These are phyloP conservation scores for Hydriomena furcata DNA, from an alignment of 2,888 invertebrate genomes.

Conservation along the genomic window DNA sequence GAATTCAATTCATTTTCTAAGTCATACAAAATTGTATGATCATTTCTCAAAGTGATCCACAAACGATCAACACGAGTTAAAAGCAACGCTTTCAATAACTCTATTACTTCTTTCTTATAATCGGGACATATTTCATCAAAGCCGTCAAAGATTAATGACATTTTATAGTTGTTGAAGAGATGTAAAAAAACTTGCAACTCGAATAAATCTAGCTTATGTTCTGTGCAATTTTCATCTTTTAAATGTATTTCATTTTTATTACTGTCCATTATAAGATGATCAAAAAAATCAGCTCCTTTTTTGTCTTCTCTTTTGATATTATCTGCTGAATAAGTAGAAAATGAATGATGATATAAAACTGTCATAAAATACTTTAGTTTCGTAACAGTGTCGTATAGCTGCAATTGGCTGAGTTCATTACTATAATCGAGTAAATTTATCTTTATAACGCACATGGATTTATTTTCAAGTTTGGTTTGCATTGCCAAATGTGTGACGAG, in stretches of 20 bases:
- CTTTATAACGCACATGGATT: constrained; percentile 33
- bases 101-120: constrained; percentile 27
- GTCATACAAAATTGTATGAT: constrained; percentile 29
- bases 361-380: not conserved
- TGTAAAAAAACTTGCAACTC: constrained; percentile 12
- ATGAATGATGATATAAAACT: constrained; percentile 10
- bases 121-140: constrained; percentile 42
- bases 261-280: not conserved
- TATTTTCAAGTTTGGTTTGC: constrained; percentile 30
- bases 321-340: not conserved
- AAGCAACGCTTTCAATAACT: constrained; percentile 27
- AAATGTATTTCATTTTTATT: not conserved
- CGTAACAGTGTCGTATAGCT: not conserved
- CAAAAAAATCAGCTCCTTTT: not conserved
- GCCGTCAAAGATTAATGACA: constrained; percentile 32
- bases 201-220: not conserved
- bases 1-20: constrained; percentile 33
- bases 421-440: constrained; percentile 31
- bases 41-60: constrained; percentile 38
- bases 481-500: constrained; percentile 35
- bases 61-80: constrained; percentile 7
- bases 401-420: constrained; percentile 14
- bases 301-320: not conserved
- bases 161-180: constrained; percentile 4
- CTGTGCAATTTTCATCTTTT: not conserved